phyloP scores from a whole-genome alignment of 2,113 vertebrate genomes.

The Myanophis thanlyinensis region DNA sequence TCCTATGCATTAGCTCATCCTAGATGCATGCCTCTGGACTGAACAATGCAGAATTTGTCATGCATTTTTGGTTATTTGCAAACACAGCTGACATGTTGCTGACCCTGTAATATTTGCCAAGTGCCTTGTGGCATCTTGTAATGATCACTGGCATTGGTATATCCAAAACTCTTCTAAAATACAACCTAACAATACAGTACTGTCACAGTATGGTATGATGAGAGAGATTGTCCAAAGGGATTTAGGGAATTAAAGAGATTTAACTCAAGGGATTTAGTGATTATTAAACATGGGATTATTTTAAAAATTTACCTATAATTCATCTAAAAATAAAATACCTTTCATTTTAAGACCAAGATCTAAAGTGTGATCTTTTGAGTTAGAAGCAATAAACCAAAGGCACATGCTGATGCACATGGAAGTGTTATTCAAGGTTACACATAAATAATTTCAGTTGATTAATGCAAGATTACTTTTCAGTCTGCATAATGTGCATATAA shows the following conservation, averaged over 20 bases:
- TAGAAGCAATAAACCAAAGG: not conserved
- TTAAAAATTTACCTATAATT: conserved; percentile 24
- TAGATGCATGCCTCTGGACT: conserved; percentile 46
- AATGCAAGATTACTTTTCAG: not conserved
- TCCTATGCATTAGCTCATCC: conserved; percentile 28
- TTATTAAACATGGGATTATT: not conserved
- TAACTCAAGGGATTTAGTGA: conserved; percentile 36
- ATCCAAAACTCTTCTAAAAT: conserved; percentile 30
- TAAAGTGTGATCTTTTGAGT: not conserved
- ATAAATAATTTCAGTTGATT: not conserved
- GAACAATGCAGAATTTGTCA: conserved; percentile 38
- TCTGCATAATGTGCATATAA: not conserved
- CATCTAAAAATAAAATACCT: conserved; percentile 23
- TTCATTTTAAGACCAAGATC: not conserved
- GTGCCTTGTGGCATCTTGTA: conserved; percentile 48
- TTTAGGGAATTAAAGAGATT: not conserved
- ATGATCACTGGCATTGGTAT: conserved; percentile 64
- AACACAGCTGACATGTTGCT: conserved; percentile 50
- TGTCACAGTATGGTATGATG: conserved; percentile 8
- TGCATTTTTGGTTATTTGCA: conserved; percentile 48
- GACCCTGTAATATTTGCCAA: conserved; percentile 43
- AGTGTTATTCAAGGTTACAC: not conserved
- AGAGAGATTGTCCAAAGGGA: not conserved
- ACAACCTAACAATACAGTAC: not conserved
- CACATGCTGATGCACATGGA: not conserved